Conservation (phyloP, 2,797 vertebrate species). For the Malurus splendens region DNA sequence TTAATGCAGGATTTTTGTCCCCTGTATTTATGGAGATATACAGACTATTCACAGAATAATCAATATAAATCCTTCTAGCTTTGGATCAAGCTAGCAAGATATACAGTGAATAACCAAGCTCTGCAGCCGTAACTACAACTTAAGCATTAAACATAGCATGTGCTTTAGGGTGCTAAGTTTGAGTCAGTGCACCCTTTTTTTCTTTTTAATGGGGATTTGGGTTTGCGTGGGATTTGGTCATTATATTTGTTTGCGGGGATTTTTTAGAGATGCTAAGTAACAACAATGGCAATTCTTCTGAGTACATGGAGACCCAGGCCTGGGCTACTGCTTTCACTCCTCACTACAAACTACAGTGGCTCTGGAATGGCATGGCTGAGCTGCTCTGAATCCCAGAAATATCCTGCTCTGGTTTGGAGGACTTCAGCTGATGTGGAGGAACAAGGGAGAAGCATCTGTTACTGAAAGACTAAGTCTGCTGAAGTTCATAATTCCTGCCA, state of each 20-base stretch:
- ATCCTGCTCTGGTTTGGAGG: background rate
- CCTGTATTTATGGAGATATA: background rate
- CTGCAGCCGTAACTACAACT: background rate
- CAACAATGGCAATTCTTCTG: background rate
- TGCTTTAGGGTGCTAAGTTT: background rate
- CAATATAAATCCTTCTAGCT: constrained; percentile 37
- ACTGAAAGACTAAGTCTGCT: background rate
- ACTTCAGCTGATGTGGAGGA: background rate
- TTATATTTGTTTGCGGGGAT: background rate
- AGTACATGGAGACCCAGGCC: background rate
- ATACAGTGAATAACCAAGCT: background rate
- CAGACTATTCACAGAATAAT: constrained; percentile 66
- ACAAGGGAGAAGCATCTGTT: background rate
- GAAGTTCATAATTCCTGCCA: background rate
- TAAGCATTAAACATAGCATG: background rate
- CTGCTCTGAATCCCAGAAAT: background rate
- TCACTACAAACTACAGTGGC: background rate
- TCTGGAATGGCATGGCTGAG: background rate
- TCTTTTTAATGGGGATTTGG: background rate
- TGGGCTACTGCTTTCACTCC: background rate
- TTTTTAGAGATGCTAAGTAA: background rate
- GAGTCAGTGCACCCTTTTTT: background rate
- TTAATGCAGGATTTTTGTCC: background rate
- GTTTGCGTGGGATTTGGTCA: too few relatives aligned
- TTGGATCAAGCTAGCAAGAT: constrained; percentile 23